Evolutionary conservation across 2,797 vertebrate genomes (phyloP).

Genomic region (Myotis pilosus): DNA sequence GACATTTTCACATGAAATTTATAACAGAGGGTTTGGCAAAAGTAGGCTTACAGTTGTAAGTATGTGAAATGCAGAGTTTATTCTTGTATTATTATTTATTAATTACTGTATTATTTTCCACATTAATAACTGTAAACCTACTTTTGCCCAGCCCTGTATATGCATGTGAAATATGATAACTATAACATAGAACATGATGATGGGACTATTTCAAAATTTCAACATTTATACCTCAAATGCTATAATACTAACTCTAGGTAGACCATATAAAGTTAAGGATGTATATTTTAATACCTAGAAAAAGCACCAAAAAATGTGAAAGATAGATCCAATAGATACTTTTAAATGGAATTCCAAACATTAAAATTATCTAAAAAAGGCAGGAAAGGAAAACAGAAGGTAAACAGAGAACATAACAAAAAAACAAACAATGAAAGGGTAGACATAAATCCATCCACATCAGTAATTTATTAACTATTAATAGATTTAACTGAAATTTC

Average conservation of each 20-base stretch:
- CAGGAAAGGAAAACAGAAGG: background rate
- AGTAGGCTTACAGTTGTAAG: too few relatives aligned
- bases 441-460: background rate
- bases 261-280: background rate
- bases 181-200: background rate
- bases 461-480: background rate
- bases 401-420: background rate
- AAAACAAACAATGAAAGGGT: background rate
- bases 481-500: background rate
- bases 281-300: background rate
- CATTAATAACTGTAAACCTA: too few relatives aligned
- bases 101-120: too few relatives aligned
- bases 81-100: too few relatives aligned
- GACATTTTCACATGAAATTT: background rate
- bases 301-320: background rate
- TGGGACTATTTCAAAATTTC: background rate
- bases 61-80: too few relatives aligned
- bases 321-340: background rate
- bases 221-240: background rate
- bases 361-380: background rate
- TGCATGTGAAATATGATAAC: background rate
- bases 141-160: background rate
- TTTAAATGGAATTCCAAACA: background rate
- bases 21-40: background rate
- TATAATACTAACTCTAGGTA: background rate